These are phyloP conservation scores for Odontocolon sp. DNA, from an alignment of 2,888 invertebrate species.

Conservation along the genomic window DNA sequence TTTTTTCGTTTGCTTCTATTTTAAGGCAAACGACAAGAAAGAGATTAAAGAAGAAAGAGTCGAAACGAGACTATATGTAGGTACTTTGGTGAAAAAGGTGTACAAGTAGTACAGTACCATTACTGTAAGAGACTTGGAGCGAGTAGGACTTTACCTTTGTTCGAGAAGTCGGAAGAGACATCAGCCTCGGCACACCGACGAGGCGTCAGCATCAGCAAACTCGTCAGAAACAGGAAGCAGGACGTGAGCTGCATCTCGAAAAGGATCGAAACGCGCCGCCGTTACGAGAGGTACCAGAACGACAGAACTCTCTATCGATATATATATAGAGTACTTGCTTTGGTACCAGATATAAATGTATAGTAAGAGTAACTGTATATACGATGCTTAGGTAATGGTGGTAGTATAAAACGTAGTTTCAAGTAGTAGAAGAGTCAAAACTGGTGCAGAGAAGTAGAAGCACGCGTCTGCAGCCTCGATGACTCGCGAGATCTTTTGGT, in stretches of 20 bases:
- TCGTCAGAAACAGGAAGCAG: constrained; percentile 74
- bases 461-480: constrained; percentile 15
- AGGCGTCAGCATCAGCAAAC: constrained; percentile 74
- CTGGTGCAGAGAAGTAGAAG: not conserved
- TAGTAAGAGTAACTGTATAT: not conserved
- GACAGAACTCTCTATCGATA: constrained; percentile 58
- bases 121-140: constrained; percentile 15
- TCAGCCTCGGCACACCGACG: constrained; percentile 66
- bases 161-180: constrained; percentile 73
- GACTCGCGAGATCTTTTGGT: constrained; percentile 25
- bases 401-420: not conserved
- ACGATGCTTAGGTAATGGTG: no score
- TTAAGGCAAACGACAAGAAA: not conserved
- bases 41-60: no score
- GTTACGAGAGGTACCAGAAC: constrained; percentile 42
- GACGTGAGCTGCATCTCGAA: constrained; percentile 76
- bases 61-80: no score
- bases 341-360: not conserved
- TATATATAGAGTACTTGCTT: constrained; percentile 5
- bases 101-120: no score
- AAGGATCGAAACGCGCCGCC: constrained; percentile 19
- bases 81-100: no score
- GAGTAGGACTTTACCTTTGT: constrained; percentile 74
- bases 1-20: no score
- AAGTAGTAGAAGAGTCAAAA: not conserved